Evolutionary conservation across 1,140 invertebrate genomes (phyloP).

Genomic region (Scaptomyza hsui): DNA sequence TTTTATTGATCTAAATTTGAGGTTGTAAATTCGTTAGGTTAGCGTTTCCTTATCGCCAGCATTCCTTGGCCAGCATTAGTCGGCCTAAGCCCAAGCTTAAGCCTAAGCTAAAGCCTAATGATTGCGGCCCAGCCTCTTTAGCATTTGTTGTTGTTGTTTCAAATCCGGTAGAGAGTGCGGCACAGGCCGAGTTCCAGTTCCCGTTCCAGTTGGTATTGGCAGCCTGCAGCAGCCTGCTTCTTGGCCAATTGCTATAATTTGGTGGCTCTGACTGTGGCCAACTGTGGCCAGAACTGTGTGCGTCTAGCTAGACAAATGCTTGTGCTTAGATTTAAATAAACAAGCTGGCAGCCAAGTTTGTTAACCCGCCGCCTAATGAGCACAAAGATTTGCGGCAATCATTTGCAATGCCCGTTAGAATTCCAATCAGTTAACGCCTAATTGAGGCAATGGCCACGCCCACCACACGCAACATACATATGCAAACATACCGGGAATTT

Average conservation of each 20-base stretch:
- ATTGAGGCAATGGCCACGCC: constrained; percentile 67
- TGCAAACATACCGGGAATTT: constrained; percentile 43
- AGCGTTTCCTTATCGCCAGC: constrained; percentile 63
- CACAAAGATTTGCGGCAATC: constrained; percentile 60
- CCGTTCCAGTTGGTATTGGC: too few relatives aligned
- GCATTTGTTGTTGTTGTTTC: constrained; percentile 25
- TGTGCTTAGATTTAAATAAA: constrained; percentile 50
- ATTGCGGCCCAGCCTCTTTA: constrained; percentile 48
- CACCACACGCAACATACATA: constrained; percentile 42
- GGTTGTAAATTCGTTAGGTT: constrained; percentile 61
- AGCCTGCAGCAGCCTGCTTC: constrained; percentile 24
- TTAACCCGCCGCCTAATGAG: constrained; percentile 61
- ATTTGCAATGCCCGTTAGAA: constrained; percentile 58
- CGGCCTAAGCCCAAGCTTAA: constrained; percentile 7
- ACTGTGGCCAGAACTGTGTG: neutral
- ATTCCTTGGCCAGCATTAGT: constrained; percentile 38
- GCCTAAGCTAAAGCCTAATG: constrained; percentile 34
- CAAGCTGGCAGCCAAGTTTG: constrained; percentile 46
- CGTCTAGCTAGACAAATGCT: constrained; percentile 14
- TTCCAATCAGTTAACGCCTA: constrained; percentile 76
- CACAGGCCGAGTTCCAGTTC: neutral
- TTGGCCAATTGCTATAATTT: constrained; percentile 68
- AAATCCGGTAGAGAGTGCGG: constrained; percentile 28
- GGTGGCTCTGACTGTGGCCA: constrained; percentile 13
- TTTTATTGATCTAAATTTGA: constrained; percentile 75